Evolutionary conservation across 2,113 vertebrate species (phyloP).

Genomic region (Dendrocopos noguchii): DNA sequence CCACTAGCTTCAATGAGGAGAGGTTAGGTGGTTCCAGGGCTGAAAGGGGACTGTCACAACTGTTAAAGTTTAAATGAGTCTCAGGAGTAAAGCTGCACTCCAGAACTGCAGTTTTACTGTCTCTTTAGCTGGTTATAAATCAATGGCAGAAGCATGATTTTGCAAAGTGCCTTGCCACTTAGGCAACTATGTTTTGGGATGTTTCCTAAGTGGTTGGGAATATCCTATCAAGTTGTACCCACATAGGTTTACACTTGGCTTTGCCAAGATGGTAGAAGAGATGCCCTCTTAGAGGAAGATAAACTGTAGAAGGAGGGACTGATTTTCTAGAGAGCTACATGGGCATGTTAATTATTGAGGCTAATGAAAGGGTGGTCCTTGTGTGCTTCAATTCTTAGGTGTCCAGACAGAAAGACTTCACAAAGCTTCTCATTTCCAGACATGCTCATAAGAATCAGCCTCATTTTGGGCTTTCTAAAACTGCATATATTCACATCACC

Average conservation of each 20-base stretch:
- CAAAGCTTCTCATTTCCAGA: neutral
- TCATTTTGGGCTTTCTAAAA: neutral
- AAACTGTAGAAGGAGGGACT: neutral
- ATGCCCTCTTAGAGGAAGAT: neutral
- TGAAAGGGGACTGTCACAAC: neutral
- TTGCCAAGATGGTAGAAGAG: neutral
- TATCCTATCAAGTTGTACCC: neutral
- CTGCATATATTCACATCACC: neutral
- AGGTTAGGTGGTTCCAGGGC: neutral
- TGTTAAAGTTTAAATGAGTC: neutral
- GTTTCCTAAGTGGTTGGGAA: neutral
- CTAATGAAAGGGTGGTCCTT: neutral
- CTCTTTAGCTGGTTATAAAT: neutral
- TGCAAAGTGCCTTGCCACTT: neutral
- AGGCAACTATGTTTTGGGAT: neutral
- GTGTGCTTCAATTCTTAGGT: neutral
- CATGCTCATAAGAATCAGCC: neutral
- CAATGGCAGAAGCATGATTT: neutral
- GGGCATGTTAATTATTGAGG: neutral
- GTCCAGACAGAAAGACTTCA: neutral
- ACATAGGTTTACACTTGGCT: accelerated
- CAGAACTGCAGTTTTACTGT: neutral
- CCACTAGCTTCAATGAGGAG: neutral
- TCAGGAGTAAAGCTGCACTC: neutral
- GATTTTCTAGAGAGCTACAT: conserved; percentile 6